Evolutionary conservation across 2,113 vertebrate genomes (phyloP), one percentile per base, ranked within the genome.

Genomic region (Emydura subglobosa): DNA sequence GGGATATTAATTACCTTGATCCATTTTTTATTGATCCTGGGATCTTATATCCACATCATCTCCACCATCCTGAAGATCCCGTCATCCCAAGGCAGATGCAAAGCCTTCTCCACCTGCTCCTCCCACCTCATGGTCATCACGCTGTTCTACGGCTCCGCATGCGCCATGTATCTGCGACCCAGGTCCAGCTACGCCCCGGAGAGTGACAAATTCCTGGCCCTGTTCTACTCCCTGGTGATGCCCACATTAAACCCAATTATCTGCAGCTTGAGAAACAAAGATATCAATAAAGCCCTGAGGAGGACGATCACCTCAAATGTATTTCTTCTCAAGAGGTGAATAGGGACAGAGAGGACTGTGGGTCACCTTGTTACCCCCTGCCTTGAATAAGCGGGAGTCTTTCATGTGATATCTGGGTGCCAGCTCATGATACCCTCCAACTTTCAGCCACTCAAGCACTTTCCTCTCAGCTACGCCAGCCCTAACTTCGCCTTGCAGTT

Each of bases 41-140:
- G 91, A 42, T 96, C 96, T 72, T 96, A 97, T 10, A 22, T 93
- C 10, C 91, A 88, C 47, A 94, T 96, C 8, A 78, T 95, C n/a
- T 59, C 29, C 79, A 89, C 94, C 24, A 87, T 95, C 31, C 50
- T 95, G 31, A 94, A 88, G 47, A 92, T 96, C 76, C 91, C 76
- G 76, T 88, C 92, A 2, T 84, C 79, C 25, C 86, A 85, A 21
- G 95, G 96, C 5, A 65, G 59, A 85, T 31, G 2, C 54, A 96
- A 94, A 55, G 90, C 93, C 74, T 17, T 31, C 31, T 65, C 14
- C n/a, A n/a, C n/a, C n/a, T n/a, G n/a, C n/a, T n/a, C n/a, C n/a
- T n/a, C n/a, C n/a, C n/a, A n/a, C n/a, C n/a, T n/a, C n/a, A n/a
- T n/a, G n/a, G n/a, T n/a, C n/a, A n/a, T n/a, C n/a, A n/a, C n/a